Evolutionary conservation across 37 sponge, comb jelly and placozoan species (phyloP), one percentile per base, ranked within the genome.

Genomic region (Oscarella lobularis): DNA sequence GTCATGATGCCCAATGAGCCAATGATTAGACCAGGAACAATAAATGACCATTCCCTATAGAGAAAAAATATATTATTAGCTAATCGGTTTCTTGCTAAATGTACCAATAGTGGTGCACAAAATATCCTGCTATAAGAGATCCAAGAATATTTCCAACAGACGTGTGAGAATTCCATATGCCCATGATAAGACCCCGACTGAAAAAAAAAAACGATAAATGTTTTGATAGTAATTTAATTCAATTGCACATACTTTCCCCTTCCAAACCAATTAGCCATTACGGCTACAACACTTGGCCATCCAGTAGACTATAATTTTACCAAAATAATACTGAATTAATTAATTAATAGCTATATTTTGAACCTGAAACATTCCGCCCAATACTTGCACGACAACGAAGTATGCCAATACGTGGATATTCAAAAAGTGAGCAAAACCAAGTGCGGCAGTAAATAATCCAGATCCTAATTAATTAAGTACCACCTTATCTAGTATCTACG

Each of bases 141-240:
- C 98, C 98, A 41, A 93, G 75, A 38, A 96, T 92, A 79, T 96
- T 96, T 1, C 98, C 98, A 20, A 96, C 83, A 29, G 93, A 92
- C 0, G 90, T 87, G 83, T 96, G 93, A 6, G 88, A 74, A 66
- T 90, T 90, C 98, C 98, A 97, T 1, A 97, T 67, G 0, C 98
- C 98, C 91, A 97, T 87, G 35, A 97, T 73, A 37, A 93, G 38
- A 29, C 98, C 98, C 37, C 98, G 86, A 1, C 94, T 90, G 68
- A 35, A 74, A 78, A 35, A 0, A 35, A 0, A 3, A 3, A 38
- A 41, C 77, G 55, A 76, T 27, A 35, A 48, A 76, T 40, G 35
- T 9, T 73, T 73, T 66, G 32, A 74, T 32, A 74, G 1, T 2
- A 33, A 29, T 72, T 29, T 38, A 3, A 39, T 29, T 72, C 33